Evolutionary conservation across 2,888 invertebrate species (phyloP), one percentile per base, ranked within the genome.

Genomic region (Parnassius smintheus): DNA sequence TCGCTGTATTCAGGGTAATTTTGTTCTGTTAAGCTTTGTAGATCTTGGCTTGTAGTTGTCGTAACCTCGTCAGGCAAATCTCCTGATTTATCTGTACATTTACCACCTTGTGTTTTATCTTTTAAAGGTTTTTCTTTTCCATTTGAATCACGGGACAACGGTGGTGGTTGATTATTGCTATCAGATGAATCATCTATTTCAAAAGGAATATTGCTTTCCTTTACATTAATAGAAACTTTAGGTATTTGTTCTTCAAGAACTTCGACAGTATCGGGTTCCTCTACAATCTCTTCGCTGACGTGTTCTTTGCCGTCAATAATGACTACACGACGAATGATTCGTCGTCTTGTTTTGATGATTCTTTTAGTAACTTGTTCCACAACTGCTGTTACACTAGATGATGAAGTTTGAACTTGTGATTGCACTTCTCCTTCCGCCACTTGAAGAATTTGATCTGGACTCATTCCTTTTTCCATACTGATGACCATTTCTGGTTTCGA

Each of bases 281-380:
- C 97, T 52, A 97, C 92, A 0, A 97, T 86, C 86, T 97, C 97
- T 83, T 97, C 97, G 9, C 95, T 95, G 0, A 96, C 93, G 66
- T 95, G 95, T 85, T 97, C 97, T 83, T 96, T 95, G 0, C 97
- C 97, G 78, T 97, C 95, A 64, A 97, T 94, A 7, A 96, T 94
- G 0, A 95, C 95, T 2, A 96, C 93, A 69, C 95, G 94, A 60
- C 96, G 93, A 59, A 97, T 95, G 18, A 96, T 95, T 67, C 95
- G 94, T 55, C 95, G 92, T 13, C 95, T 95, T 72, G 95, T 96
- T 65, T 94, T 93, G 4, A 96, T 94, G n/a, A 96, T 94, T 76
- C 95, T 93, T 68, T 96, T 93, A 0, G 96, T 96, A 0, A 97
- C 95, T 87, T 96, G 96, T 78, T 96, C 96, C 0, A 96, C 95